These are phyloP conservation scores for Tiaroga cobitis DNA, from an alignment of 2,797 vertebrate species.

Conservation along the genomic window DNA sequence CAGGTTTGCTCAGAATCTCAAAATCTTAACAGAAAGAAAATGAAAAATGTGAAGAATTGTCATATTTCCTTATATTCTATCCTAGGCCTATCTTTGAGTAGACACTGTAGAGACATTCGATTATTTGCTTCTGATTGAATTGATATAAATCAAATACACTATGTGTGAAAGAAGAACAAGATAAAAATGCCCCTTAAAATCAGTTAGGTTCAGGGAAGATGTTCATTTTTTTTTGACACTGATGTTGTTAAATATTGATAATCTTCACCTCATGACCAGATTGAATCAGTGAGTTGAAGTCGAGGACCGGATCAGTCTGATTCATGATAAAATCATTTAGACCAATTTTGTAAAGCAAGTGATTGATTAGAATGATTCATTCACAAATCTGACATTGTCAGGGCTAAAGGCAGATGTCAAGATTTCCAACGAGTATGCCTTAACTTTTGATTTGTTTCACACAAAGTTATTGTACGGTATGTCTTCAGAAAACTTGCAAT, in stretches of 20 bases:
- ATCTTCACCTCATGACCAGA: not conserved
- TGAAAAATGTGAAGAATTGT: not conserved
- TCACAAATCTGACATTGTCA: not conserved
- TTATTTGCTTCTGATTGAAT: not conserved
- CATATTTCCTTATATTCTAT: not conserved
- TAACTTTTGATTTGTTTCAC: not conserved
- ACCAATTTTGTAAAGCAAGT: not conserved
- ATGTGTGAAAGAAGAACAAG: not conserved
- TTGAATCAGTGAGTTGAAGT: not conserved
- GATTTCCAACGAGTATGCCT: not conserved
- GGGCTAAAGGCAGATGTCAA: too few species aligned
- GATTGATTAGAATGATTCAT: not conserved
- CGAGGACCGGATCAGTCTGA: not conserved
- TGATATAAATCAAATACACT: not conserved
- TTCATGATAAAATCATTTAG: not conserved
- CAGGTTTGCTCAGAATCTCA: slow-evolving; percentile 1
- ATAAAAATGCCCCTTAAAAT: not conserved
- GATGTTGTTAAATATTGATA: not conserved
- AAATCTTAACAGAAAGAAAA: not conserved
- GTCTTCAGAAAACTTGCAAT: not conserved
- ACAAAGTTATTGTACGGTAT: not conserved
- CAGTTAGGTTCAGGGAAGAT: not conserved
- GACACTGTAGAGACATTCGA: not conserved
- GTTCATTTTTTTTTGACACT: not conserved
- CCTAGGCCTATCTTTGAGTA: not conserved